Evolutionary conservation across 2,797 vertebrate species (phyloP), one percentile per base, ranked within the genome.

Genomic region (Staurois parvus): DNA sequence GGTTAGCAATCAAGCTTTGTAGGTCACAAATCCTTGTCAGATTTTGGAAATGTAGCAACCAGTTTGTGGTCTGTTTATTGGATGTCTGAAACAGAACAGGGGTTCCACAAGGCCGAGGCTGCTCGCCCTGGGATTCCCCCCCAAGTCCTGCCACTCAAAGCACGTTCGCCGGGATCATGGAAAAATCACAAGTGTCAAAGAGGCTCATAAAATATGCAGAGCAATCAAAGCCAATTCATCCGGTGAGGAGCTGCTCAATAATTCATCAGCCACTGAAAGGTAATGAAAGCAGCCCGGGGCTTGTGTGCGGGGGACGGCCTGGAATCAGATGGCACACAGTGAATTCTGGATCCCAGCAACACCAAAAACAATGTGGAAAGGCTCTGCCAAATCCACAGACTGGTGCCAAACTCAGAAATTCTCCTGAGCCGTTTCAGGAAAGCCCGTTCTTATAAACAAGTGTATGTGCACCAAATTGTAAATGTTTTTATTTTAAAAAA

Each of bases 261-360:
- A 94, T 94, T 93, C 56, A 95, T 21, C 15, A 62, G 77, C 79
- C 87, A 88, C 11, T 91, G 91, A 94, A 93, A 92, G 89, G 90
- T 92, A 92, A 90, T 88, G 92, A 90, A 92, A 92, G 88, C 88
- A 84, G 72, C 67, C 85, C 78, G 85, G 79, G 89, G 90, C 86
- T 90, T 79, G 86, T 88, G 91, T 88, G 86, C 89, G 91, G 90
- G 75, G 68, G 72, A 73, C 30, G n/a, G 85, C 75, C 75, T n/a
- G 24, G 56, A 69, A 87, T 87, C 80, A 29, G 80, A 75, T 87
- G 85, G 62, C 80, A 4, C 21, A 42, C 24, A 9, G 8, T 7
- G 11, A 42, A 26, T 21, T 17, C 32, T 21, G 32, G 34, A 17
- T n/a, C 69, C 21, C 48, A 45, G 28, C 19, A 62, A 28, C 59